Conservation (phyloP, 2,797 vertebrate species). For the Mus spretus region DNA sequence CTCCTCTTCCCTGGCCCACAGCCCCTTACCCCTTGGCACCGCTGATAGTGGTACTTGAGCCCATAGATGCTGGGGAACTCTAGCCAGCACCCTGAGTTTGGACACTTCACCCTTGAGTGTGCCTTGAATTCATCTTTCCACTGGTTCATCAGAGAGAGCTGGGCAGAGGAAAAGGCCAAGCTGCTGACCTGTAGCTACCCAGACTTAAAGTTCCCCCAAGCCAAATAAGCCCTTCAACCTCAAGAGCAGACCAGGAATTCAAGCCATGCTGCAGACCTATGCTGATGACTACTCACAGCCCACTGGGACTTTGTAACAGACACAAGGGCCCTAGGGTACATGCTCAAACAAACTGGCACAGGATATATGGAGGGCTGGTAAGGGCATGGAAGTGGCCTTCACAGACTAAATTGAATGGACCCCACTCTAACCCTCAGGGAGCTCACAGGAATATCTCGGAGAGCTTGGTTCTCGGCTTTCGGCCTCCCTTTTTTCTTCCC, state of each 20-base stretch:
- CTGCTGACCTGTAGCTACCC: neutral
- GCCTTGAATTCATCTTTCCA: slow-evolving; percentile 99
- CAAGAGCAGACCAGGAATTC: neutral
- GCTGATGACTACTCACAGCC: neutral
- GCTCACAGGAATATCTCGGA: slow-evolving; percentile 97
- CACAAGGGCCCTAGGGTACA: neutral
- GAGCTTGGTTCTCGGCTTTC: slow-evolving; percentile 94
- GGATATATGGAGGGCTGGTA: neutral
- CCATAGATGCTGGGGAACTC: slow-evolving; percentile 99
- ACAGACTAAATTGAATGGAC: fast-evolving
- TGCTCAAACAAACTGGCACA: neutral
- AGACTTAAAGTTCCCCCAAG: neutral
- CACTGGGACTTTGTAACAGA: neutral
- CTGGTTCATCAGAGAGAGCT: slow-evolving; percentile 96
- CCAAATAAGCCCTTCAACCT: neutral
- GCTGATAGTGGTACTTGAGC: slow-evolving; percentile 99
- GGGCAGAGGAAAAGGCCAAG: slow-evolving; percentile 71
- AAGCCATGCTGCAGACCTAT: neutral
- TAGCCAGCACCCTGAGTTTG: slow-evolving; percentile 97
- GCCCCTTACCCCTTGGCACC: slow-evolving; percentile 95
- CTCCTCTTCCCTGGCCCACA: slow-evolving; percentile 34
- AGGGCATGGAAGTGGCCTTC: neutral
- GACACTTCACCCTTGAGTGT: slow-evolving; percentile 96
- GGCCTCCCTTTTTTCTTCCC: slow-evolving; percentile 96
- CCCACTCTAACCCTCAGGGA: slow-evolving; percentile 25